These are phyloP conservation scores for Mesaphorura yosii DNA, from an alignment of 1,140 invertebrate species.

Conservation along the genomic window DNA sequence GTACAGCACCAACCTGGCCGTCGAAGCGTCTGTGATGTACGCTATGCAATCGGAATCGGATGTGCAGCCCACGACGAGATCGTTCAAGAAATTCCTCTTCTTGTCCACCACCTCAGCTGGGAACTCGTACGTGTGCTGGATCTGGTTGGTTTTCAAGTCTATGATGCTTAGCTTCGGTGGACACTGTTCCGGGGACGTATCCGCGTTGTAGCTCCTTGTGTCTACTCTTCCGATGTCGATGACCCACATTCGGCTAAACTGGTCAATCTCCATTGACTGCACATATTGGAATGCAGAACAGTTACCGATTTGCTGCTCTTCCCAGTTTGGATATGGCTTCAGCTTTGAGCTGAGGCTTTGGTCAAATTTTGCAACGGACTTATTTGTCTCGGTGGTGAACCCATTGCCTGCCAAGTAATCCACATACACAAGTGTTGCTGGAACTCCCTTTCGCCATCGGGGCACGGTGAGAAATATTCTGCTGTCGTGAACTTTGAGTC, in stretches of 20 bases:
- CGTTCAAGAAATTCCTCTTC: slow-evolving; percentile 3
- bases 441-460: slow-evolving; percentile 59
- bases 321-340: slow-evolving; percentile 62
- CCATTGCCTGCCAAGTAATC: neutral
- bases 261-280: slow-evolving; percentile 56
- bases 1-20: slow-evolving; percentile 48
- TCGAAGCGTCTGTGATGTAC: slow-evolving; percentile 45
- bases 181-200: slow-evolving; percentile 56
- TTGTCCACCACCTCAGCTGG: slow-evolving; percentile 34
- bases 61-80: slow-evolving; percentile 38
- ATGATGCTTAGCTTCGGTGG: slow-evolving; percentile 67
- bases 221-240: slow-evolving; percentile 46
- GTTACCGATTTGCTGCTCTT: slow-evolving; percentile 50
- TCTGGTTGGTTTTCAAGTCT: slow-evolving; percentile 54
- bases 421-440: slow-evolving; percentile 48
- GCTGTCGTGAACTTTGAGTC: slow-evolving; percentile 62
- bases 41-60: slow-evolving; percentile 41
- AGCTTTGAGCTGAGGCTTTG: neutral
- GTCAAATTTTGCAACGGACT: too few relatives aligned
- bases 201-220: slow-evolving; percentile 59
- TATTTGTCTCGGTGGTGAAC: too few relatives aligned
- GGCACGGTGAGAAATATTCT: slow-evolving; percentile 66
- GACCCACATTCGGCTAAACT: slow-evolving; percentile 64
- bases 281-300: slow-evolving; percentile 63
- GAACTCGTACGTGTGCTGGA: slow-evolving; percentile 47